A percentile compares a stretch with the other conserved stretches of the same genome.
Conservation (phyloP, 2,797 vertebrate species). For the Todus mexicanus region DNA sequence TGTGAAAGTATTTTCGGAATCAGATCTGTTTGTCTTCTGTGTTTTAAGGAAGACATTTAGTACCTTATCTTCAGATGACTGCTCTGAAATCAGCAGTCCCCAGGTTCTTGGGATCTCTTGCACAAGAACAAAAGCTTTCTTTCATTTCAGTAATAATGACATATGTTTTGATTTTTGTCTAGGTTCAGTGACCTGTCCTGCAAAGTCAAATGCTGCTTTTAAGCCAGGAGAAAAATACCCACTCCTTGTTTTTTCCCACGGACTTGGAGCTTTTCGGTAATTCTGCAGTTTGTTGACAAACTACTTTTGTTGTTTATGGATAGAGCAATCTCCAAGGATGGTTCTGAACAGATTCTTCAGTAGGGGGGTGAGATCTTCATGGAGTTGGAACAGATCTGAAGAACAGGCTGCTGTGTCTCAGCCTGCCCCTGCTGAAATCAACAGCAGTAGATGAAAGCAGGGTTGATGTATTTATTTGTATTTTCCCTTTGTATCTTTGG, state of each 20-base stretch:
- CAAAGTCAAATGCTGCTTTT: constrained; percentile 84
- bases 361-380: background rate
- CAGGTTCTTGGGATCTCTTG: background rate
- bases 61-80: background rate
- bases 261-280: constrained; percentile 95
- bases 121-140: background rate
- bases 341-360: background rate
- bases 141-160: background rate
- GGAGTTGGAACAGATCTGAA: background rate
- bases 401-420: background rate
- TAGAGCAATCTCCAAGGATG: background rate
- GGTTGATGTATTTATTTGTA: background rate
- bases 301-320: background rate
- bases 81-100: background rate
- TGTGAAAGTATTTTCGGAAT: background rate
- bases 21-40: background rate
- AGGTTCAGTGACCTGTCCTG: constrained; percentile 80
- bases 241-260: constrained; percentile 91
- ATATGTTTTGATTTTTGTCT: background rate
- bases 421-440: background rate
- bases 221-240: constrained; percentile 86
- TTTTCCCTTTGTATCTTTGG: background rate
- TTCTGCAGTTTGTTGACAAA: background rate
- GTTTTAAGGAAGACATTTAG: background rate
- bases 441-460: background rate